These are phyloP conservation scores for Pollenia amentaria DNA, from an alignment of 2,888 invertebrate genomes.

Conservation along the genomic window DNA sequence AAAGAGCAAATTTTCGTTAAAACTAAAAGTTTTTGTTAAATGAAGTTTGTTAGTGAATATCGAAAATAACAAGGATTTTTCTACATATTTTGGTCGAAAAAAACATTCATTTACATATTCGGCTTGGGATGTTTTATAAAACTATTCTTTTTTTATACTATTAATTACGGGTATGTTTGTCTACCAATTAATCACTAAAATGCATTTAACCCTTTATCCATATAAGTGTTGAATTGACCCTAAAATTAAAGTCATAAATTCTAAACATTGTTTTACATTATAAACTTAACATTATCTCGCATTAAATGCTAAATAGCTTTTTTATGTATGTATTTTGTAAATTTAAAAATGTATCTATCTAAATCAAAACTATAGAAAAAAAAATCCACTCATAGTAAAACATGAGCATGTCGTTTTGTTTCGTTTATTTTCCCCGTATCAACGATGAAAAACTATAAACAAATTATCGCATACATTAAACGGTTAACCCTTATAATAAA, in stretches of 20 bases:
- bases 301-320: slow-evolving; percentile 7
- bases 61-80: too few species aligned
- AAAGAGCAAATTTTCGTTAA: too few species aligned
- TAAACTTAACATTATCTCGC: not conserved
- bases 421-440: slow-evolving; percentile 55
- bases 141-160: too few species aligned
- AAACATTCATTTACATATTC: too few species aligned
- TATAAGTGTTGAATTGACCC: not conserved
- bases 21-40: too few species aligned
- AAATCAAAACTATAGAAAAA: slow-evolving; percentile 8
- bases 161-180: too few species aligned
- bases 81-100: too few species aligned
- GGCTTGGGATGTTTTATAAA: too few species aligned
- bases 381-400: not conserved
- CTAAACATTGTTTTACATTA: not conserved
- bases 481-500: slow-evolving; percentile 70
- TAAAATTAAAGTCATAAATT: not conserved
- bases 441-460: slow-evolving; percentile 74
- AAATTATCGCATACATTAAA: slow-evolving; percentile 74
- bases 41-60: too few species aligned
- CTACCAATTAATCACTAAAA: not conserved
- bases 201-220: not conserved
- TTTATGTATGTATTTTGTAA: not conserved
- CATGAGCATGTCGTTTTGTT: slow-evolving; percentile 46
- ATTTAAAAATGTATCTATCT: slow-evolving; percentile 19